Evolutionary conservation across 2,888 invertebrate genomes (phyloP).

Genomic region (Lissonota sp.): DNA sequence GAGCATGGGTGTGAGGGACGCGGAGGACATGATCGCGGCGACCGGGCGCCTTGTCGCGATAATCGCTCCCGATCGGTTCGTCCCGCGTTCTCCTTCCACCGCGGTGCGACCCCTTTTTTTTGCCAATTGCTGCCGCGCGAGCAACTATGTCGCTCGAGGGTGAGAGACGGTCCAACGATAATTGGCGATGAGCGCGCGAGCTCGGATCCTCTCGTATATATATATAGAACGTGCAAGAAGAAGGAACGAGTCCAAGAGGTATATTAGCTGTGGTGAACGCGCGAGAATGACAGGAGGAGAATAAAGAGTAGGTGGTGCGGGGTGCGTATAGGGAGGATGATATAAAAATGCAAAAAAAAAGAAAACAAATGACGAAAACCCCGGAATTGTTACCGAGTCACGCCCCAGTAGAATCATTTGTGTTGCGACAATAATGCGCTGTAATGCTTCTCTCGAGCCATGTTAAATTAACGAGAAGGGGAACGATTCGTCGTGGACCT

Average conservation of each 20-base stretch:
- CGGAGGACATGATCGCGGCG: conserved; percentile 40
- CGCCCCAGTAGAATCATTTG: conserved; percentile 67
- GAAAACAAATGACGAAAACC: conserved; percentile 9
- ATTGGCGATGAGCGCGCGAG: conserved; percentile 73
- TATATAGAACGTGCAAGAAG: neutral
- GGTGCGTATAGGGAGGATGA: neutral
- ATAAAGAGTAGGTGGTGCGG: neutral
- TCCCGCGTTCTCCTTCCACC: conserved; percentile 28
- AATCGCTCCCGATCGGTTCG: conserved; percentile 59
- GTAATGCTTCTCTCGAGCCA: conserved; percentile 66
- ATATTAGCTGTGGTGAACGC: conserved; percentile 18
- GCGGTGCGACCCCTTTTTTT: conserved; percentile 54
- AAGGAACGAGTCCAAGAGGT: conserved; percentile 23
- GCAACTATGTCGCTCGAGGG: conserved; percentile 65
- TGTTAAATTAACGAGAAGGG: conserved; percentile 57
- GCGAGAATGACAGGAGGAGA: conserved; percentile 41
- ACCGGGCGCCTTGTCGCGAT: conserved; percentile 59
- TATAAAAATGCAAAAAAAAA: conserved; percentile 17
- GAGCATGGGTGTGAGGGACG: neutral
- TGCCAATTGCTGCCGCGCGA: conserved; percentile 62
- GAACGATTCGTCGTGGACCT: conserved; percentile 51
- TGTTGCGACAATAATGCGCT: conserved; percentile 59
- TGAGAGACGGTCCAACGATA: conserved; percentile 65
- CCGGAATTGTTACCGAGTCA: conserved; percentile 66
- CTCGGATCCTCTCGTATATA: conserved; percentile 67